phyloP scores from a whole-genome alignment of 2,888 invertebrate genomes.

The Syritta pipiens region DNA sequence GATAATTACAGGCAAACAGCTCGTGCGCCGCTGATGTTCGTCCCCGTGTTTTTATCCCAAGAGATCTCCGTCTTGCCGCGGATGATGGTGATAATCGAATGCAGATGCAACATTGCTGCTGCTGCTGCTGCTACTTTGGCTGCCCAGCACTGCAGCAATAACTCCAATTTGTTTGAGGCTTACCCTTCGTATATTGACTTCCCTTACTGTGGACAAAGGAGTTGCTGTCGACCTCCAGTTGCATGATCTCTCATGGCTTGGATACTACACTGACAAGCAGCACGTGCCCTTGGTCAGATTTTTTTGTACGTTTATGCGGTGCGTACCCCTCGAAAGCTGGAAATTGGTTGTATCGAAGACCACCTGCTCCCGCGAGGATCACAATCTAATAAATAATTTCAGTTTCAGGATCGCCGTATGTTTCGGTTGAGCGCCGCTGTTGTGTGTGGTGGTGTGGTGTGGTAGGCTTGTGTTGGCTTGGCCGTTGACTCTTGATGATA shows the following conservation, averaged over 20 bases:
- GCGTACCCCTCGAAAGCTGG: constrained; percentile 51
- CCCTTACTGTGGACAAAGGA: constrained; percentile 51
- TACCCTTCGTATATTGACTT: constrained; percentile 62
- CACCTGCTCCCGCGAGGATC: constrained; percentile 67
- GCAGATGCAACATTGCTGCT: constrained; percentile 63
- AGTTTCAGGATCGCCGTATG: constrained; percentile 66
- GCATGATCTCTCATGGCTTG: constrained; percentile 40
- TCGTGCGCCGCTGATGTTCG: constrained; percentile 55
- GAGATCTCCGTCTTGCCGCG: constrained; percentile 54
- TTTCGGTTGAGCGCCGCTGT: constrained; percentile 39
- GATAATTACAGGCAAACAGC: constrained; percentile 62
- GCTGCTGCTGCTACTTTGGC: constrained; percentile 19
- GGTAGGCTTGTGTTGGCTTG: constrained; percentile 12
- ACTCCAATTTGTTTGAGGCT: constrained; percentile 66
- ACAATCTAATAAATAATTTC: constrained; percentile 68
- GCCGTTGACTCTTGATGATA: constrained; percentile 36
- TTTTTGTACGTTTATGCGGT: constrained; percentile 18
- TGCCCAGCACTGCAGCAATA: constrained; percentile 63
- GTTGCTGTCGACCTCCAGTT: not conserved
- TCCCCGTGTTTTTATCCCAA: constrained; percentile 60
- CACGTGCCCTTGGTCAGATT: constrained; percentile 69
- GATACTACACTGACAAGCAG: constrained; percentile 49
- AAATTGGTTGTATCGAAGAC: constrained; percentile 55
- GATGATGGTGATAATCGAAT: constrained; percentile 69
- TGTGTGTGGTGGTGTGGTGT: constrained; percentile 1